Evolutionary conservation across 2,113 vertebrate species (phyloP), one percentile per base, ranked within the genome.

Genomic region (Cyphomyrus discorhynchus): DNA sequence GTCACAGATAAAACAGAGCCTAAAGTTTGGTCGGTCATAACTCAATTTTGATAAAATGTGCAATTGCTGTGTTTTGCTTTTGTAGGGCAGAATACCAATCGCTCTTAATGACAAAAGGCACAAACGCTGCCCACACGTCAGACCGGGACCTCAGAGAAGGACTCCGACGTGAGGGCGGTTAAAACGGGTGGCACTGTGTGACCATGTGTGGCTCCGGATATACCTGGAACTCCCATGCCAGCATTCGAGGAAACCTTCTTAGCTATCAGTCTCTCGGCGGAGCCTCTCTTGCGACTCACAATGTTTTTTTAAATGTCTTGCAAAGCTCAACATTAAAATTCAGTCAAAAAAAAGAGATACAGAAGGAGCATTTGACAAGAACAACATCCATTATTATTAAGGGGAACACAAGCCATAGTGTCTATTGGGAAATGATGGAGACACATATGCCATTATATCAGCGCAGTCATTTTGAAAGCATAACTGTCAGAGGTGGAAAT

Each of bases 121-220:
- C 45, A 47, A 35, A 74, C 10, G 3, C 70, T 77, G 15, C 58
- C 42, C 45, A 35, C n/a, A 7, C 31, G 66, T 70, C 62, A n/a
- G 87, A 74, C 42, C 2, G 3, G 86, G 86, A 90, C 70, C 84
- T 27, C 53, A 35, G 53, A 39, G 85, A 50, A 58, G 58, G 31
- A 58, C 19, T 62, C 53, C 39, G 66, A 87, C 47, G 24, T 77
- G 83, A 24, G 49, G 82, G 17, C 49, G 87, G 35, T 42, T 56
- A 90, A 91, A 93, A 94, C 84, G 49, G 92, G 93, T 90, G 87
- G 90, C 90, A 88, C 91, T 89, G 89, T 93, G 89, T 90, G 88
- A 90, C 90, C 92, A 92, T 89, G 53, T 90, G 49, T 90, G 89
- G 24, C 27, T 45, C 11, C 1, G 24, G 27, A 27, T 58, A 52